A percentile compares a stretch with the other conserved stretches of the same genome.
Conservation (phyloP, 2,888 invertebrate genomes). For the Nymphalis urticae region DNA sequence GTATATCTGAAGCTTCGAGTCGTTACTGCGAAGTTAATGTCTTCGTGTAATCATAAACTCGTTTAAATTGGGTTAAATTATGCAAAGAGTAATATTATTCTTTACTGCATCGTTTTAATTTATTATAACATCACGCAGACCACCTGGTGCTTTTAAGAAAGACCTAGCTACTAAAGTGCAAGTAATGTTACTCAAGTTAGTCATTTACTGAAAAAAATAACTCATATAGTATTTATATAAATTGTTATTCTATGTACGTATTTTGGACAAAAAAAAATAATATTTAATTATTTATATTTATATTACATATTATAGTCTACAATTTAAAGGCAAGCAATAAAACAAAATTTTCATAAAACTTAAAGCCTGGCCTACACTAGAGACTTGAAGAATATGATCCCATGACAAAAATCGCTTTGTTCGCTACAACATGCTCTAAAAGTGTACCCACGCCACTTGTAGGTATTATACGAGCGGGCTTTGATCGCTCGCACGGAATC, state of each 20-base stretch:
- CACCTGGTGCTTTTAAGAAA: not conserved
- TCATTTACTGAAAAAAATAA: not conserved
- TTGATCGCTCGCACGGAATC: slow-evolving; percentile 27
- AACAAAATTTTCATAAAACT: slow-evolving; percentile 17
- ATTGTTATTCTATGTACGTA: no score
- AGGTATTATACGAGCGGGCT: slow-evolving; percentile 14
- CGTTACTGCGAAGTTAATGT: slow-evolving; percentile 36
- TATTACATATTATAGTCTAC: no score
- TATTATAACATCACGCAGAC: slow-evolving; percentile 8
- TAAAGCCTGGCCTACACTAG: slow-evolving; percentile 17
- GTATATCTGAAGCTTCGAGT: slow-evolving; percentile 32
- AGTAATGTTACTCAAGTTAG: not conserved
- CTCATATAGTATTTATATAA: not conserved
- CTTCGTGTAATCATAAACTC: slow-evolving; percentile 35
- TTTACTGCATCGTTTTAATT: slow-evolving; percentile 21
- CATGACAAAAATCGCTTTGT: slow-evolving; percentile 19
- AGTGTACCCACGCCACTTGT: slow-evolving; percentile 14
- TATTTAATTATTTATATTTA: no score
- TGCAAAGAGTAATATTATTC: slow-evolving; percentile 28
- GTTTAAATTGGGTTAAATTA: slow-evolving; percentile 35
- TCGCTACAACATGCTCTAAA: slow-evolving; percentile 12
- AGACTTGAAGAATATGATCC: slow-evolving; percentile 9
- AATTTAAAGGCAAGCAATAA: not conserved
- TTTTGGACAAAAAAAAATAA: no score
- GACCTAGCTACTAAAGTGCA: not conserved